Percentiles rank a stretch among this genome's conserved stretches.
Conservation (phyloP, 2,797 vertebrate species). For the Phrynocephalus forsythii region DNA sequence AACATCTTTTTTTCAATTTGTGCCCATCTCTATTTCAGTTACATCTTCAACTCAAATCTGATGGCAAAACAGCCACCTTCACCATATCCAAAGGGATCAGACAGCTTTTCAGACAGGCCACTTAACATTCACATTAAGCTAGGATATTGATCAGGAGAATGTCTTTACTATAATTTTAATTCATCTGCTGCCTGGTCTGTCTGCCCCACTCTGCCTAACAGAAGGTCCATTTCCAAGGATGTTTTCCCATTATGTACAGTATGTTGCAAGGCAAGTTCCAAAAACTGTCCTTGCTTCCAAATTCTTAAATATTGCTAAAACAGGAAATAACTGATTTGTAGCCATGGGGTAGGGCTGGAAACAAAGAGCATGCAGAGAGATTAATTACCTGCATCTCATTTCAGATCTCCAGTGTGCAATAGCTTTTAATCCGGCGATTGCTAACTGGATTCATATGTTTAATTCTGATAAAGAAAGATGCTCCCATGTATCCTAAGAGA, state of each 20-base stretch:
- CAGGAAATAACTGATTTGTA: neutral
- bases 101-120: neutral
- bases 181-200: neutral
- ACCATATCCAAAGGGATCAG: neutral
- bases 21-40: neutral
- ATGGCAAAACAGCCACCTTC: neutral
- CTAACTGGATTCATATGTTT: conserved; percentile 8
- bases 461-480: conserved; percentile 1
- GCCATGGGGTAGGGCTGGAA: no score
- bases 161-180: no score
- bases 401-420: conserved; percentile 15
- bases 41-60: neutral
- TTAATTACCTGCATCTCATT: conserved; percentile 9
- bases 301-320: neutral
- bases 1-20: no score
- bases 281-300: neutral
- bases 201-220: neutral
- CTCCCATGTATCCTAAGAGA: neutral
- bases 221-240: neutral
- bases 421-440: conserved; percentile 16
- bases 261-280: neutral
- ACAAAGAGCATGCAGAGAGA: neutral
- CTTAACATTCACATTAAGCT: no score
- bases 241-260: neutral
- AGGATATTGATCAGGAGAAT: neutral